These are phyloP conservation scores for Phyllotis vaccarum DNA, from an alignment of 2,797 vertebrate genomes.

Conservation along the genomic window DNA sequence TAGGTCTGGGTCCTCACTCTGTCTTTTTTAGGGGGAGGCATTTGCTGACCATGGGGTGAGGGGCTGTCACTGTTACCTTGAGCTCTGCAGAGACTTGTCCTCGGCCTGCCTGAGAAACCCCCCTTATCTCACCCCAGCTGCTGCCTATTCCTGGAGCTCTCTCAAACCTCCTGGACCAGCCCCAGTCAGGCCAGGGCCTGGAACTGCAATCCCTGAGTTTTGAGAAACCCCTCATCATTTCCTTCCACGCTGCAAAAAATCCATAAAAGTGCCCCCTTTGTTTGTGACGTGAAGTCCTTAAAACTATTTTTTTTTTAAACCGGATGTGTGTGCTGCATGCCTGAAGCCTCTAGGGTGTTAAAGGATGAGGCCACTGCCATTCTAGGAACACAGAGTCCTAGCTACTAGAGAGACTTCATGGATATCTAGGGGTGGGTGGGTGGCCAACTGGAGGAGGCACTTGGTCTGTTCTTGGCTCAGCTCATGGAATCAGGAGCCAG, in stretches of 20 bases:
- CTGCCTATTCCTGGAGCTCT: not conserved
- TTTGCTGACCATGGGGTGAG: not conserved
- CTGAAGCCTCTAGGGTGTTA: not conserved
- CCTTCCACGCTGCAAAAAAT: not conserved
- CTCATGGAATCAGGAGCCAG: not conserved
- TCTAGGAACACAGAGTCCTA: fast-evolving
- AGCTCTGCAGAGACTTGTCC: not conserved
- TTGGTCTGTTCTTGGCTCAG: not conserved
- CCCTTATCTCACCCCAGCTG: not conserved
- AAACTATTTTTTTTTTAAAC: not conserved
- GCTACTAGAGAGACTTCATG: not conserved
- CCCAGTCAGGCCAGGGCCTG: not conserved
- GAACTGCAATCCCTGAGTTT: not conserved
- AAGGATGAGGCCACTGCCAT: not conserved
- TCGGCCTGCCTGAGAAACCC: not conserved
- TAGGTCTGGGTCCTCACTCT: not conserved
- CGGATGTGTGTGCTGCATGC: not conserved
- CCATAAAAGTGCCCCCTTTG: not conserved
- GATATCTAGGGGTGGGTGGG: not conserved
- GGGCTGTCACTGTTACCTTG: not conserved
- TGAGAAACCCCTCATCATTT: not conserved
- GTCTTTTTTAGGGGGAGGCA: no score
- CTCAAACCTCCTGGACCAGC: not conserved
- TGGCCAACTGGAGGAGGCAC: not conserved
- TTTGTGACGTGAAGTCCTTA: not conserved